Evolutionary conservation across 1,140 invertebrate genomes (phyloP), one percentile per base, ranked within the genome.

Genomic region (Cephus cinctus): DNA sequence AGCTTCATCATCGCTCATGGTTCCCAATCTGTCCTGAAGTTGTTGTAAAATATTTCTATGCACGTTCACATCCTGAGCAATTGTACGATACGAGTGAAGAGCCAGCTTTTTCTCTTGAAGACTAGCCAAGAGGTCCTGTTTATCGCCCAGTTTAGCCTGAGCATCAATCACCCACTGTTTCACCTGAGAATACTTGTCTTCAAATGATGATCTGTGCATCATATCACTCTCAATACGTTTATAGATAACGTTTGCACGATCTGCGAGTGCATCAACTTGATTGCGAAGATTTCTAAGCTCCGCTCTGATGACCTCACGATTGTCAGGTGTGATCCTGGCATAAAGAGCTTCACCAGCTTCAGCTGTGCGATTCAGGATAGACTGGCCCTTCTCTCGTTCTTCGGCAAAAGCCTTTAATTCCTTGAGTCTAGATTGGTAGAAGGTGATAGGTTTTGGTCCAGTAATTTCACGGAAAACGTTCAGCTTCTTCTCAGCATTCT

Each of bases 291-390:
- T 79, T 66, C 91, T 81, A 19, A 97, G 70, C 65, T 96, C 90
- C 42, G 83, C 80, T 49, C 95, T 81, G 23, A 97, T 87, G 12
- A 79, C 73, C 59, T 97, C 94, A 48, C 93, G 80, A 40, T 92
- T 88, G 68, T 93, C 89, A 11, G 88, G 86, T 5, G 87, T 91
- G 2, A 96, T 90, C 18, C 88, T 86, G 5, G 91, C 84, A 57
- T 94, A 94, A 1, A 97, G 74, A 31, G 85, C 83, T 76, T 98
- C 94, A 8, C 92, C 94, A 38, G 86, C 81, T 70, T 92, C 90
- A 5, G 94, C 82, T 4, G 90, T 88, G 59, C 81, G 83, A 61
- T 90, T 93, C 0, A 96, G 75, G 21, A 92, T 71, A 6, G 78
- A 69, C 61, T 92, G 87, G 2, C 92, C 92, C 53, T 84, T 79